Percentiles rank a stretch among this genome's conserved stretches.
phyloP scores from a whole-genome alignment of 2,888 invertebrate species.

The Drosophila paucipuncta region DNA sequence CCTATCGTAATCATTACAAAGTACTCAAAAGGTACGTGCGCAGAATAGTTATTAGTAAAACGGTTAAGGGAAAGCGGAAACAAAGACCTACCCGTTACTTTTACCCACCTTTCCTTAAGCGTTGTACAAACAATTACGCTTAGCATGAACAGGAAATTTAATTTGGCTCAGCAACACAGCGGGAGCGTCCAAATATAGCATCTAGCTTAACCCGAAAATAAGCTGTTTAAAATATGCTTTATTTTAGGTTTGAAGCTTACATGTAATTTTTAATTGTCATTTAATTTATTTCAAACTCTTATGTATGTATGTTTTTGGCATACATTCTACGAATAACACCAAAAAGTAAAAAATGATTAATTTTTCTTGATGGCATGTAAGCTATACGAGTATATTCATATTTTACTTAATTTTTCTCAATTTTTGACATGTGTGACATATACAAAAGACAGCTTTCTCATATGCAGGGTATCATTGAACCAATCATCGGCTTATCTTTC shows the following conservation, averaged over 20 bases:
- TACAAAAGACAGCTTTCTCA: not conserved
- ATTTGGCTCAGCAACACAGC: not conserved
- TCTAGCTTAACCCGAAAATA: not conserved
- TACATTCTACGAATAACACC: not conserved
- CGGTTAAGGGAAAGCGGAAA: not conserved
- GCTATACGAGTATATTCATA: too few species aligned
- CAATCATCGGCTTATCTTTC: conserved; percentile 1
- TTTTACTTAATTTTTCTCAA: not conserved
- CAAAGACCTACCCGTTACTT: not conserved
- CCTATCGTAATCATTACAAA: not conserved
- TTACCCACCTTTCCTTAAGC: not conserved
- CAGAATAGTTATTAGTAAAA: not conserved
- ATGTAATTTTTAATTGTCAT: not conserved
- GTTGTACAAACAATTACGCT: not conserved
- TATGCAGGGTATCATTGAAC: conserved; percentile 17
- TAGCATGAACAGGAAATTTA: not conserved
- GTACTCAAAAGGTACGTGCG: not conserved
- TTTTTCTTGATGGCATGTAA: not conserved
- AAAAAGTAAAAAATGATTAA: not conserved
- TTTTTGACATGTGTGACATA: not conserved
- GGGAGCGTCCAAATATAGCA: not conserved
- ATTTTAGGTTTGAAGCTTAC: not conserved
- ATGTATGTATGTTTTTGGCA: not conserved
- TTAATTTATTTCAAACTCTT: not conserved
- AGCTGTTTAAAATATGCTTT: not conserved